Evolutionary conservation across 2,113 vertebrate species (phyloP).

Genomic region (Neopipo cinnamomea): DNA sequence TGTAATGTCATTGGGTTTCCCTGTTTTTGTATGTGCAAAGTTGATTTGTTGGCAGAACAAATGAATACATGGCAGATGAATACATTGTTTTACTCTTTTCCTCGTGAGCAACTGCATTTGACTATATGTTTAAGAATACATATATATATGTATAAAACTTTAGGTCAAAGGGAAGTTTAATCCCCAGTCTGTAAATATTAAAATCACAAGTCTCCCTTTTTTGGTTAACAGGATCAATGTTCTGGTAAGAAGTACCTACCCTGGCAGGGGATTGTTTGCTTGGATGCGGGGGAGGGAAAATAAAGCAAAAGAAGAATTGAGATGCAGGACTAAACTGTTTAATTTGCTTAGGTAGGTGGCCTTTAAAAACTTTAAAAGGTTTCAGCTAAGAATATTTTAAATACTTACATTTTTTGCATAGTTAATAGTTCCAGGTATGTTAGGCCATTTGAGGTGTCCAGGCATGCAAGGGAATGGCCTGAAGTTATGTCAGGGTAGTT

Average conservation of each 20-base stretch:
- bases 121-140: not conserved
- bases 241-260: not conserved
- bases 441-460: not conserved
- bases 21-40: not conserved
- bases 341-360: not conserved
- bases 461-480: not conserved
- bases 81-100: not conserved
- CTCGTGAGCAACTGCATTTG: not conserved
- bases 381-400: not conserved
- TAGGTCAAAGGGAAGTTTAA: not conserved
- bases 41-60: not conserved
- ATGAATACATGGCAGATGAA: not conserved
- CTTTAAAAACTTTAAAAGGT: not conserved
- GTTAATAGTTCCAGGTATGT: not conserved
- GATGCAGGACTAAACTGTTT: not conserved
- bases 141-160: not conserved
- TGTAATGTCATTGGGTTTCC: not conserved
- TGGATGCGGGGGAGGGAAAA: not conserved
- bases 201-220: not conserved
- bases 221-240: not conserved
- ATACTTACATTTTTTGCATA: not conserved
- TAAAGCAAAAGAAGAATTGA: not conserved
- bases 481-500: not conserved
- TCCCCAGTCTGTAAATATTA: not conserved
- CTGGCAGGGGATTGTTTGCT: not conserved